Evolutionary conservation across 2,888 invertebrate genomes (phyloP), one percentile per base, ranked within the genome.

Genomic region (Nemotelus nigrinus): DNA sequence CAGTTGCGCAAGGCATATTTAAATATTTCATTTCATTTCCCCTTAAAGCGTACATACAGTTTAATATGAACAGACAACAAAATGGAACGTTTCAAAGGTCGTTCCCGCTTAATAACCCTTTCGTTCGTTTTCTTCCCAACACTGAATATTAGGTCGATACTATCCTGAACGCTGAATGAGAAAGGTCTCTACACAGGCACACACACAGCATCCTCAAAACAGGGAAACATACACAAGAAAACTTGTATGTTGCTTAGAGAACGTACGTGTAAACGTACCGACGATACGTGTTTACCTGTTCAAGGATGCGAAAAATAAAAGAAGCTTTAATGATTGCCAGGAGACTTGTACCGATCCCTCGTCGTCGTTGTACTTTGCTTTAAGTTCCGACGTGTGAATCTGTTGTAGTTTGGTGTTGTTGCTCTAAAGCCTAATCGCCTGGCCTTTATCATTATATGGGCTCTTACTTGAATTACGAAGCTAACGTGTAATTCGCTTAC

Each of bases 251-350:
- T 25, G 25, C 25, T 25, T 25, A 25, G 25, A 25, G 25, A 25
- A 25, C 25, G 25, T 25, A 25, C 25, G 25, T 25, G 25, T 25
- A 25, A 25, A 25, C 25, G 25, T 25, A 25, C 25, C 25, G 25
- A 25, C 25, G 25, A 25, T 60, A 7, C 70, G 53, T 43, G 70
- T 43, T 43, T 70, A 53, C 70, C 70, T 70, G 70, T 55, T 55
- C 55, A 70, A 70, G 53, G 70, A 70, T 50, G 55, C 44, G 55
- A 44, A 55, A 70, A 55, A 70, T 70, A 70, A 70, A 70, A 70
- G 70, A 55, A 50, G 70, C 70, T 70, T 70, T 70, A 70, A 70
- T 70, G 70, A 70, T 55, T 44, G 41, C 70, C 41, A 41, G 55
- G 70, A 70, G 25, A 25, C 25, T 25, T 25, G 25, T 25, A 25